Evolutionary conservation across 2,888 invertebrate species (phyloP), one percentile per base, ranked within the genome.

Genomic region (Oscheius sp.): DNA sequence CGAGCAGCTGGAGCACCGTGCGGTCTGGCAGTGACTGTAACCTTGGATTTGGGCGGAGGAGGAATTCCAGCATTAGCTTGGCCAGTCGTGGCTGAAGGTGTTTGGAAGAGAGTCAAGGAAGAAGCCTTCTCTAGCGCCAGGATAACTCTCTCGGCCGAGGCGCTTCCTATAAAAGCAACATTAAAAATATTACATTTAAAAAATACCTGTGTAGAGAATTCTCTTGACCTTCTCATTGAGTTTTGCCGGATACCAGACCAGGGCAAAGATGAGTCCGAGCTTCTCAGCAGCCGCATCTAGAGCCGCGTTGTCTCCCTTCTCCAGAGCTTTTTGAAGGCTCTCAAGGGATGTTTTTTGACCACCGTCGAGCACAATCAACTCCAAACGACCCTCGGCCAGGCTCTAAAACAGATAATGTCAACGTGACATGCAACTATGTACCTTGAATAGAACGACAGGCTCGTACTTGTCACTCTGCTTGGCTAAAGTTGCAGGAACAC

Each of bases 201-300:
- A 66, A 37, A 32, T 33, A 73, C 73, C 74, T 58, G 66, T 74
- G 53, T 74, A 74, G 13, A 74, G 66, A 9, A 74, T 66, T 10
- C 74, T 55, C 57, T 42, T 55, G 47, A 74, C 58, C 21, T 59
- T 59, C 51, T 68, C 74, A 57, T 47, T 60, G 48, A 59, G 37
- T 21, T 74, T 74, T 2, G 66, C 68, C 13, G 74, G 62, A 32
- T 62, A 55, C 74, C 74, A 74, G 4, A 74, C 59, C 5, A 74
- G 37, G 3, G 48, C 74, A 29, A 74, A 60, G 53, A 74, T 74
- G 42, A 74, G 37, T 58, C 74, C 74, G 32, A 68, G 50, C n/a
- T 68, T 51, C 21, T 68, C 59, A 32, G 74, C 66, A 2, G 57
- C 50, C 33, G 21, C 47, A 7, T 74, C 58, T 1, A 74, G 35